A percentile compares a stretch with the other conserved stretches of the same genome.
Evolutionary conservation across 2,888 invertebrate species (phyloP).

Genomic region (Petrolisthes manimaculis): DNA sequence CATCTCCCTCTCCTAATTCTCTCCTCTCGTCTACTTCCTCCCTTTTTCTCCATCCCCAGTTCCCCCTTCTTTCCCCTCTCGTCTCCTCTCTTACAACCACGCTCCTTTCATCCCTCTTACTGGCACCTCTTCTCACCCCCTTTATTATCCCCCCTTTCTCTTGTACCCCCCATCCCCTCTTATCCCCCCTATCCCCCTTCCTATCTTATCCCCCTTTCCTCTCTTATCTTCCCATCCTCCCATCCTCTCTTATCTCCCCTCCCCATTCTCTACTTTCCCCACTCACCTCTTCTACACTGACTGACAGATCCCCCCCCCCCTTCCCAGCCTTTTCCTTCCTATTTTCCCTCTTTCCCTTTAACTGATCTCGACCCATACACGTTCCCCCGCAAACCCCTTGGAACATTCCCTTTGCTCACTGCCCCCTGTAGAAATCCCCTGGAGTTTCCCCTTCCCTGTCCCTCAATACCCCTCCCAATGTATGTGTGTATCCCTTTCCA

Average conservation of each 20-base stretch:
- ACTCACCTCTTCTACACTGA: not conserved
- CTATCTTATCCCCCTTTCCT: not conserved
- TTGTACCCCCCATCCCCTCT: not conserved
- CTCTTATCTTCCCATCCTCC: not conserved
- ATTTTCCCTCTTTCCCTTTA: not conserved
- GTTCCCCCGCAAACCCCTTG: not conserved
- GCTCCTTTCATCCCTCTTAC: too few species aligned
- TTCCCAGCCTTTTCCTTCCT: not conserved
- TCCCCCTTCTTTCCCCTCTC: too few species aligned
- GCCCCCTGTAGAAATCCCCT: not conserved
- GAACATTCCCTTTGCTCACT: not conserved
- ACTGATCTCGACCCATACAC: not conserved
- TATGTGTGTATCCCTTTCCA: not conserved
- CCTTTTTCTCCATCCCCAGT: too few species aligned
- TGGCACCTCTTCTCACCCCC: not conserved
- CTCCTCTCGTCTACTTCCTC: too few species aligned
- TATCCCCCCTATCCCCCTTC: not conserved
- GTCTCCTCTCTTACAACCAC: too few species aligned
- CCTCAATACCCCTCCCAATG: not conserved
- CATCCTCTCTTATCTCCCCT: not conserved
- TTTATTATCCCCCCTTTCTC: not conserved
- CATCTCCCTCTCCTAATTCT: too few species aligned
- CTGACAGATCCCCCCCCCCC: not conserved
- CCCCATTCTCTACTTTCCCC: not conserved
- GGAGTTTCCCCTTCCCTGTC: not conserved